Base-by-base conservation (phyloP, 2,797 vertebrate species). In the Myoxocephalus aenaeus region DNA sequence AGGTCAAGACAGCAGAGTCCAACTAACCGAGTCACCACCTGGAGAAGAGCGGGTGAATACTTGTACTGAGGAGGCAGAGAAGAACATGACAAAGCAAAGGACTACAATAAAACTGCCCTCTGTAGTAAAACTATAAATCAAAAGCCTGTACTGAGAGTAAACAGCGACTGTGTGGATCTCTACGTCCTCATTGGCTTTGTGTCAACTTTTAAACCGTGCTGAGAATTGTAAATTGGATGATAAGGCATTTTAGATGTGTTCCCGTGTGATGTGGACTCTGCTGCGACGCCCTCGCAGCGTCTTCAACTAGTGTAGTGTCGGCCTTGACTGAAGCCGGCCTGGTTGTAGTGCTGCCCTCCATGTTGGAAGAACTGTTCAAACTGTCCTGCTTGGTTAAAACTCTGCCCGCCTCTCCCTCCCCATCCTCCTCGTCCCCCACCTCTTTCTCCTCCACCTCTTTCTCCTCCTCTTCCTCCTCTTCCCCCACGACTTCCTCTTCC, bases 291-390 rank as follows among this genome's bases (percentile, higher is more conserved):
- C 68, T 17, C 79, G 75, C 81, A 77, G 88, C 83, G 88, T 88
- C 92, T 93, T 99, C 96, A 99, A 92, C 97, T 99, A 7, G 96
- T 97, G 77, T 97, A 99, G 82, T 98, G 95, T 92, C 96, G 96
- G 92, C 96, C 96, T 91, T 99, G 98, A 85, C 95, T 96, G 90
- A 99, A 99, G 70, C 98, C 98, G 81, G 97, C 95, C 0, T 99
- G 97, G 93, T 93, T 98, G 93, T 97, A 99, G 74, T 99, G 97
- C 85, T 99, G 97, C 48, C 98, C 98, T 18, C 98, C 98, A 12
- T 99, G 97, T 85, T 99, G 98, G 93, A 99, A 99, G 92, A 97
- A 99, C 94, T 99, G 98, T 93, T 99, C 98, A 95, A 99, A 99
- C 48, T 99, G 98, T 81, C 98, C 98, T 27, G 97, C 97, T 88